Percentiles rank a stretch among this genome's conserved stretches.
Evolutionary conservation across 2,113 vertebrate genomes (phyloP).

Genomic region (Kryptolebias marmoratus): DNA sequence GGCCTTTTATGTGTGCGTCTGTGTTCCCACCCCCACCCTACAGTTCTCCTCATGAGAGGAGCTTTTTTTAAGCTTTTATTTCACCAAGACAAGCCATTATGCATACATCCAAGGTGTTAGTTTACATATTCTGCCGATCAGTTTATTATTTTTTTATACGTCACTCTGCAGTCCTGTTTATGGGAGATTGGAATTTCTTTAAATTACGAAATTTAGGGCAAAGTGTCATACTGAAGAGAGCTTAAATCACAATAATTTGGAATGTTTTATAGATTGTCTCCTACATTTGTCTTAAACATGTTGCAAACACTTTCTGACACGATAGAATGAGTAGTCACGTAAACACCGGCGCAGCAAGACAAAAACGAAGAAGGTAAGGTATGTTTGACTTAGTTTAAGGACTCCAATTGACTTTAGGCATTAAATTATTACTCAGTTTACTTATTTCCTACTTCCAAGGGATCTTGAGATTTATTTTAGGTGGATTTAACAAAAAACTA

Average conservation of each 20-base stretch:
- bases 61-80: constrained; percentile 67
- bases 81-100: constrained; percentile 67
- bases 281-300: background rate
- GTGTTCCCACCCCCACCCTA: background rate
- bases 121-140: constrained; percentile 44
- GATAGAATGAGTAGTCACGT: background rate
- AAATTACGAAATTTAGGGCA: constrained; percentile 8
- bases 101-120: constrained; percentile 55
- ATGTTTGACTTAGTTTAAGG: background rate
- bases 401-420: background rate
- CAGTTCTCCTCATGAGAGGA: constrained; percentile 45
- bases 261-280: constrained; percentile 2
- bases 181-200: constrained; percentile 1
- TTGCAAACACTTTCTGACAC: background rate
- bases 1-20: constrained; percentile 66
- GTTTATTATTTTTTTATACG: constrained; percentile 21
- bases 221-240: background rate
- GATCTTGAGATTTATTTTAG: background rate
- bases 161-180: background rate
- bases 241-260: background rate
- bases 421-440: constrained; percentile 1
- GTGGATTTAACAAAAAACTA: background rate
- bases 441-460: background rate
- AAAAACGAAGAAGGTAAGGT: background rate
- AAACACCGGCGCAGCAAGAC: background rate